A percentile compares a stretch with the other conserved stretches of the same genome.
Evolutionary conservation across 2,888 invertebrate species (phyloP).

Genomic region (Mesochorus sp.): DNA sequence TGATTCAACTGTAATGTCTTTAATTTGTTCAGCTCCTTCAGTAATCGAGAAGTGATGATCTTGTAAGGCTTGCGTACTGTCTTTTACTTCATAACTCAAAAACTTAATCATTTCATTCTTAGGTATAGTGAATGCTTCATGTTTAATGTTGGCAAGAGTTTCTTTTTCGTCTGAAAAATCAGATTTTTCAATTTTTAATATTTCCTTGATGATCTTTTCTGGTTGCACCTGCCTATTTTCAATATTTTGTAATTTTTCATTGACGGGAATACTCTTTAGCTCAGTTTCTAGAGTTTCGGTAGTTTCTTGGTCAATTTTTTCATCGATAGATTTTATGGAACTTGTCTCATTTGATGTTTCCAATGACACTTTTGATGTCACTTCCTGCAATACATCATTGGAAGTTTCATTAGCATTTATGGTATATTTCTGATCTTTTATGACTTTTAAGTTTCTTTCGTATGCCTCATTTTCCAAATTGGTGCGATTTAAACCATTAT

Average conservation of each 20-base stretch:
- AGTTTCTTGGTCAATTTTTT: slow-evolving; percentile 33
- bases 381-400: slow-evolving; percentile 4
- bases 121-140: slow-evolving; percentile 6
- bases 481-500: slow-evolving; percentile 4
- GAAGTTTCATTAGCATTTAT: neutral
- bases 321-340: neutral
- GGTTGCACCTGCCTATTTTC: neutral
- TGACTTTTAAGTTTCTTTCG: neutral
- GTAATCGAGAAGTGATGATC: slow-evolving; percentile 4
- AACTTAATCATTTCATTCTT: slow-evolving; percentile 29
- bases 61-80: slow-evolving; percentile 24
- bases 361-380: neutral
- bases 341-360: slow-evolving; percentile 7
- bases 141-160: neutral
- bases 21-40: slow-evolving; percentile 13
- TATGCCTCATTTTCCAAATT: neutral
- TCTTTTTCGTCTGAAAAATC: slow-evolving; percentile 4
- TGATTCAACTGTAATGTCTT: slow-evolving; percentile 6
- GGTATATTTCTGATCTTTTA: neutral
- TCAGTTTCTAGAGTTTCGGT: neutral
- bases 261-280: slow-evolving; percentile 6
- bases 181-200: neutral
- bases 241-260: slow-evolving; percentile 11
- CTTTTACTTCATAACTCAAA: slow-evolving; percentile 32
- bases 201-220: neutral